phyloP scores from a whole-genome alignment of 2,797 vertebrate species.

The Pipistrellus pygmaeus region DNA sequence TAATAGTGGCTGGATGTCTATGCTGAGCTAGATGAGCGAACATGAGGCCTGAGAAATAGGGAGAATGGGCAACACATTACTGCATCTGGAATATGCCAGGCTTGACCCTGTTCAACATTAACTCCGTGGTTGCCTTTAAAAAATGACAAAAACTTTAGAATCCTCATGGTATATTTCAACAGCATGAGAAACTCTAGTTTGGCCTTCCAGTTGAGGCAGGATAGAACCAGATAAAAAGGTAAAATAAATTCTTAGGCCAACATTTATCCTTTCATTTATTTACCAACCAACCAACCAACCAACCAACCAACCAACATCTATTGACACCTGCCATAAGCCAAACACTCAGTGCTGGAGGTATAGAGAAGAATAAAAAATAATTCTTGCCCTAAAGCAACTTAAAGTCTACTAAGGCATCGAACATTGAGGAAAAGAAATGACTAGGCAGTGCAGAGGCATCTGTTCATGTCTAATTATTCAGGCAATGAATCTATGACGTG shows the following conservation, averaged over 20 bases:
- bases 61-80: not conserved
- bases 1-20: not conserved
- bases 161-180: not conserved
- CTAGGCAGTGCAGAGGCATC: not conserved
- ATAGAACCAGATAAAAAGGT: not conserved
- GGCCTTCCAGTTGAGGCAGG: not conserved
- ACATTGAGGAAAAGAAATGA: not conserved
- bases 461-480: not conserved
- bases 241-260: conserved; percentile 9
- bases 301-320: not conserved
- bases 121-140: not conserved
- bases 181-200: not conserved
- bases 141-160: not conserved
- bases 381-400: not conserved
- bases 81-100: too few species aligned
- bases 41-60: not conserved
- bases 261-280: not conserved
- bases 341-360: not conserved
- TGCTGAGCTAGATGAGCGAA: not conserved
- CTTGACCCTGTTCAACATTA: too few species aligned
- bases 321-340: not conserved
- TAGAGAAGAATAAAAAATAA: not conserved
- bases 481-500: not conserved
- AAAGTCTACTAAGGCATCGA: not conserved
- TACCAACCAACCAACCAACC: not conserved